Percentiles rank a stretch among this genome's conserved stretches.
phyloP scores from a whole-genome alignment of 2,113 vertebrate genomes.

The Pandion haliaetus region DNA sequence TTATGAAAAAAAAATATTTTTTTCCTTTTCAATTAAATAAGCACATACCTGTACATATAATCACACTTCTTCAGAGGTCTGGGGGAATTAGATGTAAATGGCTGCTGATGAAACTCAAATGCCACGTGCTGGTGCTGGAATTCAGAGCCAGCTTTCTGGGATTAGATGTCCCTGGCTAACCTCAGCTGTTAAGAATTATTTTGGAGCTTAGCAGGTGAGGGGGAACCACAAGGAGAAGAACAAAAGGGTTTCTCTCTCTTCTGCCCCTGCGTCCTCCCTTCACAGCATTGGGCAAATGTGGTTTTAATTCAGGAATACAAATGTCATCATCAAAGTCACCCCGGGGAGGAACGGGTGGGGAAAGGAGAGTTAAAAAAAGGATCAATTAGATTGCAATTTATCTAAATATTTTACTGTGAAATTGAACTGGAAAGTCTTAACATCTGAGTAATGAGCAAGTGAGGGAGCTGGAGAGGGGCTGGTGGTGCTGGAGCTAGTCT shows the following conservation, averaged over 20 bases:
- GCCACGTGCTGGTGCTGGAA: background rate
- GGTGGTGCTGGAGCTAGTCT: background rate
- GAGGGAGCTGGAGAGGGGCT: background rate
- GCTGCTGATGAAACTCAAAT: background rate
- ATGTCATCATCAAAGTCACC: slow-evolving; percentile 24
- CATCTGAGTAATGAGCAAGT: background rate
- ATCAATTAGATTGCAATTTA: background rate
- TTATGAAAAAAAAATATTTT: background rate
- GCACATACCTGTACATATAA: background rate
- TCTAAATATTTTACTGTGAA: background rate
- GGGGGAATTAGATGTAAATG: background rate
- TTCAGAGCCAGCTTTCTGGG: slow-evolving; percentile 26
- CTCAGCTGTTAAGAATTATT: slow-evolving; percentile 57
- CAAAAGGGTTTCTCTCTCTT: slow-evolving; percentile 50
- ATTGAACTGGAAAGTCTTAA: background rate
- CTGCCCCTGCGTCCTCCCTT: background rate
- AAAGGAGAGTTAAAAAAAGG: background rate
- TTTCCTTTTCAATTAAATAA: background rate
- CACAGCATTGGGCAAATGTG: background rate
- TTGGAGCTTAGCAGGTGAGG: slow-evolving; percentile 43
- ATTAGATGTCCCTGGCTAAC: slow-evolving; percentile 48
- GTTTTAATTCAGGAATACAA: slow-evolving; percentile 53
- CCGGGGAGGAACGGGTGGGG: background rate
- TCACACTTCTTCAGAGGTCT: background rate
- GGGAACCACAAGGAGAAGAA: slow-evolving; percentile 16